Percentiles rank a stretch among this genome's conserved stretches.
Evolutionary conservation across 1,140 invertebrate genomes (phyloP).

Genomic region (Cyclina sinensis): DNA sequence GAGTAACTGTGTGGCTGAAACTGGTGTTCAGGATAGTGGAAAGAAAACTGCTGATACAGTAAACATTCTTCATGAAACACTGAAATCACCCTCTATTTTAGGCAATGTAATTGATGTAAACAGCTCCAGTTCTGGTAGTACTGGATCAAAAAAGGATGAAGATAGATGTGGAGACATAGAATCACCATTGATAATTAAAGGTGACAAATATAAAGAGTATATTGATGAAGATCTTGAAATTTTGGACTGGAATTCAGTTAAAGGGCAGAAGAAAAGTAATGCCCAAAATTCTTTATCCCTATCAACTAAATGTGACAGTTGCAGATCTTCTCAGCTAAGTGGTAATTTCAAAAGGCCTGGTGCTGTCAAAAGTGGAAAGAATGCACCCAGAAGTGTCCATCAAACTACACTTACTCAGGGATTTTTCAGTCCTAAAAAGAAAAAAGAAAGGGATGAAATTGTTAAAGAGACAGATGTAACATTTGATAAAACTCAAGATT

Average conservation of each 20-base stretch:
- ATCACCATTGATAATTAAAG: conserved; percentile 23
- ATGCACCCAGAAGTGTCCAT: background rate
- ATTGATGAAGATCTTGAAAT: conserved; percentile 11
- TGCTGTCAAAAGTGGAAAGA: background rate
- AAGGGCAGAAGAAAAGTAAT: background rate
- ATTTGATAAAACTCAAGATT: no score
- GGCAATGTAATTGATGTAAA: background rate
- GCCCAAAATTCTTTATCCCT: background rate
- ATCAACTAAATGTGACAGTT: conserved; percentile 15
- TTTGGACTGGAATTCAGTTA: conserved; percentile 3
- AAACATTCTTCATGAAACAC: background rate
- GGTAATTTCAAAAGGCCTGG: background rate
- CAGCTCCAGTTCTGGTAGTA: background rate
- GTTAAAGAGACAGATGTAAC: no score
- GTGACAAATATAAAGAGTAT: background rate
- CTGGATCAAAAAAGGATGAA: background rate
- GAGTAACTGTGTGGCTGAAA: background rate
- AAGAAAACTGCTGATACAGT: background rate
- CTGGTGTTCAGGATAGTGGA: background rate
- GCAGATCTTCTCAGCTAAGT: conserved; percentile 4
- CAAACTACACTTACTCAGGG: conserved; percentile 56
- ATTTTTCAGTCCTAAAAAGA: conserved; percentile 30
- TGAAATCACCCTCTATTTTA: conserved; percentile 55
- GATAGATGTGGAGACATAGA: background rate
- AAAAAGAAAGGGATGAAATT: no score